These are phyloP conservation scores for Ondatra zibethicus DNA, from an alignment of 2,113 vertebrate species.

Conservation along the genomic window DNA sequence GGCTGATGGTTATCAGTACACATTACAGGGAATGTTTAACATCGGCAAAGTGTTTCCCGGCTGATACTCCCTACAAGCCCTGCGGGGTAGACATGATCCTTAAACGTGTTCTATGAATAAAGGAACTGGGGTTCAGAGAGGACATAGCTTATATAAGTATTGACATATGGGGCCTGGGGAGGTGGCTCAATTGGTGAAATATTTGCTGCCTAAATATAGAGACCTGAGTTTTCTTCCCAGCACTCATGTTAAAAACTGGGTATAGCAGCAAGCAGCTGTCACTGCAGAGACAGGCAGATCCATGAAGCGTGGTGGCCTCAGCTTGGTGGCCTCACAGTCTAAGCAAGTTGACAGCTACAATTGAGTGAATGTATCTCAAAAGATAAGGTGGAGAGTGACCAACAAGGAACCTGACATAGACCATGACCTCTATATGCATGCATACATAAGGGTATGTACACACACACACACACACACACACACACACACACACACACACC, in stretches of 20 bases:
- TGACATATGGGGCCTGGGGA: background rate
- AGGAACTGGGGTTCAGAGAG: background rate
- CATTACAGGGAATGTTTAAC: background rate
- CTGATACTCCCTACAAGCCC: background rate
- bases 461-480: background rate
- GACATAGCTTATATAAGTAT: background rate
- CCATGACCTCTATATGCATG: background rate
- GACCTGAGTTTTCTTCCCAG: background rate
- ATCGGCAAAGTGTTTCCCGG: background rate
- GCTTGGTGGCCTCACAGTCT: too few relatives aligned
- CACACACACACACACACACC: background rate
- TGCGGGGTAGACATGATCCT: background rate
- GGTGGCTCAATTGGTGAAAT: background rate
- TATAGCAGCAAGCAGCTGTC: background rate
- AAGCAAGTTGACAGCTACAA: background rate
- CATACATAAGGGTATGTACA: too few relatives aligned
- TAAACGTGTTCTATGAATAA: background rate
- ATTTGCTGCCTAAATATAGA: background rate
- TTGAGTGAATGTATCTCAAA: background rate
- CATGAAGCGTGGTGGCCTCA: background rate
- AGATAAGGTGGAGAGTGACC: background rate
- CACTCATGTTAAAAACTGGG: background rate
- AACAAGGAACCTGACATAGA: background rate
- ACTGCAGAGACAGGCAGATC: background rate
- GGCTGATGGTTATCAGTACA: background rate